phyloP scores from a whole-genome alignment of 92 coral and sea anemone genomes.

The Bergia sp. region DNA sequence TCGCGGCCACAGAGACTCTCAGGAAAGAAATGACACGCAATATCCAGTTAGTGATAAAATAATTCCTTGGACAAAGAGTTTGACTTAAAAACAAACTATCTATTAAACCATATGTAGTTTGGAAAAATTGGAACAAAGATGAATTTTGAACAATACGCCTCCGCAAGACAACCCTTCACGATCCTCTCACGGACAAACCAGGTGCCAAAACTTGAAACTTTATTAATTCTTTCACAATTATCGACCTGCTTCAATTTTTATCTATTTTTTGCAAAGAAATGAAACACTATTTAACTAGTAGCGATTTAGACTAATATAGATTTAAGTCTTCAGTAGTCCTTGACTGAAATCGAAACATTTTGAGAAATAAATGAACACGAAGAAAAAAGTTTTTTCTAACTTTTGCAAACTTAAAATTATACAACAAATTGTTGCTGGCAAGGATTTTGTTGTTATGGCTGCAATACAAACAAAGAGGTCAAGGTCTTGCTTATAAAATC shows the following conservation, averaged over 20 bases:
- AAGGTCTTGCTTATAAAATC: background rate
- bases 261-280: background rate
- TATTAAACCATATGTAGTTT: background rate
- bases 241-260: background rate
- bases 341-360: too few species aligned
- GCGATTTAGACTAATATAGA: too few species aligned
- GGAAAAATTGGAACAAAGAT: background rate
- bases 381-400: background rate
- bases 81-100: background rate
- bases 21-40: constrained; percentile 32
- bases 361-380: background rate
- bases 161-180: too few species aligned
- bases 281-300: too few species aligned
- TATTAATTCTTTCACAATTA: background rate
- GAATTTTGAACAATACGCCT: background rate
- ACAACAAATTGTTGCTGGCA: background rate
- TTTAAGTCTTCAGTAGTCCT: too few species aligned
- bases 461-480: background rate
- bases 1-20: constrained; percentile 27
- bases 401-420: background rate
- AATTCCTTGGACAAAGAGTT: background rate
- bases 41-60: constrained; percentile 2
- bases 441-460: background rate
- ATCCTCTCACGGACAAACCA: too few species aligned
- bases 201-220: too few species aligned